Percentiles rank a stretch among this genome's conserved stretches.
Conservation (phyloP, 2,797 vertebrate species). For the Rhabdophis nuchalis region DNA sequence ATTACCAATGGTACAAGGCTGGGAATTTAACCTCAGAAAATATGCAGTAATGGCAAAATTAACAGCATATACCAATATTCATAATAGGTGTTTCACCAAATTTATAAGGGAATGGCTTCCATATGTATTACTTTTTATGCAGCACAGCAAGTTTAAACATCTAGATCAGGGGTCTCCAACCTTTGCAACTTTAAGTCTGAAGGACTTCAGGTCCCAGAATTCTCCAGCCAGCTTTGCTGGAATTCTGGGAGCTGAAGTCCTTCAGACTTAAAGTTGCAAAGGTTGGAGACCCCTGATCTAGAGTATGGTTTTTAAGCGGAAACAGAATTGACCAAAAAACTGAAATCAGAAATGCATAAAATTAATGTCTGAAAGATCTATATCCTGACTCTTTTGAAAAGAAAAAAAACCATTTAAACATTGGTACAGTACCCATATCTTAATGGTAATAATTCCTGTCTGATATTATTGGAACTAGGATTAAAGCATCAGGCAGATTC, state of each 20-base stretch:
- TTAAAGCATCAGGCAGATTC: background rate
- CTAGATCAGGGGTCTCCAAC: no score
- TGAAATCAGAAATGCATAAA: background rate
- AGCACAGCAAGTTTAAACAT: background rate
- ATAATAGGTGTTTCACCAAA: background rate
- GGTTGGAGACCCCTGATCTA: no score
- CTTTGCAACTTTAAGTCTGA: no score
- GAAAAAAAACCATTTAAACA: background rate
- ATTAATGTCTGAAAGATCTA: background rate
- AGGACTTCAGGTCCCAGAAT: no score
- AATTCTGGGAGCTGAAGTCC: no score
- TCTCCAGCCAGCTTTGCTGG: no score
- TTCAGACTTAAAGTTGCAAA: no score
- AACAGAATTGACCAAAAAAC: background rate
- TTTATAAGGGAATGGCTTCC: background rate
- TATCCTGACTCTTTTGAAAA: background rate
- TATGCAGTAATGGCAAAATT: background rate
- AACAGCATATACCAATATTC: background rate
- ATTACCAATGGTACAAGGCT: background rate
- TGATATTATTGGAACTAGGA: background rate
- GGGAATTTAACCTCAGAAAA: background rate
- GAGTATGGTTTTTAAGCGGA: background rate
- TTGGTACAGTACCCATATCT: background rate
- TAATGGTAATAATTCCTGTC: background rate
- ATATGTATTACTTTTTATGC: background rate